Percentiles rank a stretch among this genome's conserved stretches.
phyloP scores from a whole-genome alignment of 1,140 invertebrate genomes.

The Bombus waltoni region DNA sequence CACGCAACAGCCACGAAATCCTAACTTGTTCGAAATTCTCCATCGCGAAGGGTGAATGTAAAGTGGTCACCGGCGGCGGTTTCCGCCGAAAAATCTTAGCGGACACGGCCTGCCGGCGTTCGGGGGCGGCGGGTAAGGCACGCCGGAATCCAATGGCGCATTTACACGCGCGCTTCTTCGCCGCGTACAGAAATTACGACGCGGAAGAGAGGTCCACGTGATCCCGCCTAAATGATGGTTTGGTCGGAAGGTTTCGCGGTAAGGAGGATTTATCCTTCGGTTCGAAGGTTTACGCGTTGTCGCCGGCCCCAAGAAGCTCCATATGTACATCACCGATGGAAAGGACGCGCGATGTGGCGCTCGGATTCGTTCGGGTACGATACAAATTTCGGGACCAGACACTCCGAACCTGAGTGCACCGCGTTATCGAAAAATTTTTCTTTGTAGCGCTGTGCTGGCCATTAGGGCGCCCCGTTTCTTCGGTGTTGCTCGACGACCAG shows the following conservation, averaged over 20 bases:
- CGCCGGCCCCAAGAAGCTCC: constrained; percentile 24
- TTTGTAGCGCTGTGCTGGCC: constrained; percentile 31
- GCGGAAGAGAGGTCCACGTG: constrained; percentile 47
- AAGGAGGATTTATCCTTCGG: constrained; percentile 50
- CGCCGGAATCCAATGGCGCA: constrained; percentile 33
- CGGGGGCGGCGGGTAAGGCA: not conserved
- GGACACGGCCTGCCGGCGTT: not conserved
- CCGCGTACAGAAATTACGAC: constrained; percentile 43
- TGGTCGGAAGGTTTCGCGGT: constrained; percentile 42
- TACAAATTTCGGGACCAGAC: constrained; percentile 20
- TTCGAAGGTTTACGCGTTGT: constrained; percentile 45
- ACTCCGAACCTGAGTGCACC: not conserved
- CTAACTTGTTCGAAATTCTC: not conserved
- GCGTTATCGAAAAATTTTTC: constrained; percentile 47
- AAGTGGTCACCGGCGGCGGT: not conserved
- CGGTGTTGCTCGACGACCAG: not conserved
- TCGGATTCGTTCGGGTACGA: not conserved
- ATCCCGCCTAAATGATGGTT: constrained; percentile 51
- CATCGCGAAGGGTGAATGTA: not conserved
- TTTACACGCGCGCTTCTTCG: constrained; percentile 46
- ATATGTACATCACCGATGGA: constrained; percentile 28
- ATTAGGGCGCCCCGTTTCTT: constrained; percentile 10
- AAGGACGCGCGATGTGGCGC: not conserved
- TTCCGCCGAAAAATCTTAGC: constrained; percentile 1
- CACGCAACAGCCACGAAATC: not conserved